Conservation (phyloP, 1,140 invertebrate species). For the Archegozetes longisetosus region DNA sequence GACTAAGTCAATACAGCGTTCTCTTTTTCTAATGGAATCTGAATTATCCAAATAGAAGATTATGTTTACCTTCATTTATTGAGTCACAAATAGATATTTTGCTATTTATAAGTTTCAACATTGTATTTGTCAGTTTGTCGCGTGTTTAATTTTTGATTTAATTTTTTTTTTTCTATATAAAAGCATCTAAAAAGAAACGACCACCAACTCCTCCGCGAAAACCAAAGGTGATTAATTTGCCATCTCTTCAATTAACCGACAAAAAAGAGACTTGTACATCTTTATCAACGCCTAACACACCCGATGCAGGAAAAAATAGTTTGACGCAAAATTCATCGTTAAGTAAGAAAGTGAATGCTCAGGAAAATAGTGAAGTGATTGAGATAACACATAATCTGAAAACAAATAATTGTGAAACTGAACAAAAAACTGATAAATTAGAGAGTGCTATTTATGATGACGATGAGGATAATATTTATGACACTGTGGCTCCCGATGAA, state of each 20-base stretch:
- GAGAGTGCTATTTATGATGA: background rate
- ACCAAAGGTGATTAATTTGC: constrained; percentile 8
- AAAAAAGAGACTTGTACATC: background rate
- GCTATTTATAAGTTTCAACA: too few relatives aligned
- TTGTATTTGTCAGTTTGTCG: too few relatives aligned
- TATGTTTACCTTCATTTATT: too few relatives aligned
- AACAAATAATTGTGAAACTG: background rate
- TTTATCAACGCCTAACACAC: background rate
- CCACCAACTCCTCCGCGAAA: constrained; percentile 17
- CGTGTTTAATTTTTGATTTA: too few relatives aligned
- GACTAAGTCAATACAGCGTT: too few relatives aligned
- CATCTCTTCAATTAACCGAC: background rate
- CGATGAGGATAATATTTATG: constrained; percentile 21
- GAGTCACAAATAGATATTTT: too few relatives aligned
- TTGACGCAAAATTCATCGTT: background rate
- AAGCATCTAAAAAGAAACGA: constrained; percentile 10
- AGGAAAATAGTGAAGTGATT: background rate
- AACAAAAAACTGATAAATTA: background rate
- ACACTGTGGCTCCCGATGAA: constrained; percentile 23
- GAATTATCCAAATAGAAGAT: too few relatives aligned
- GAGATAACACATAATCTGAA: background rate
- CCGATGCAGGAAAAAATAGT: background rate
- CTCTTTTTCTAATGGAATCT: too few relatives aligned
- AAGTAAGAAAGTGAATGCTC: background rate
- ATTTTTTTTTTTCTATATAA: too few relatives aligned